These are phyloP conservation scores for Muntiacus muntjak DNA, from an alignment of 2,113 vertebrate genomes.

Conservation along the genomic window DNA sequence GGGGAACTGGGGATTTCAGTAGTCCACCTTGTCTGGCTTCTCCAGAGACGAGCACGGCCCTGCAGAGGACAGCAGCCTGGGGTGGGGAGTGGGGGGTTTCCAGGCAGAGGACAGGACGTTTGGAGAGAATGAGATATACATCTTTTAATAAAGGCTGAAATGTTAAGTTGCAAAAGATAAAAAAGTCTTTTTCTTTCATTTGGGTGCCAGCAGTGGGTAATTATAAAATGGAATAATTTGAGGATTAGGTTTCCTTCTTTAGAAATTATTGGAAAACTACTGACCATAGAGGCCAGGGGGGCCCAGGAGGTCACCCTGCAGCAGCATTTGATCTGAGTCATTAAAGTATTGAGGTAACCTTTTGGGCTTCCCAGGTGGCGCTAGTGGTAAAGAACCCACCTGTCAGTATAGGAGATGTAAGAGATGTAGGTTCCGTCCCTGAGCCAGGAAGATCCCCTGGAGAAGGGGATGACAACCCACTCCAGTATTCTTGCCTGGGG, in stretches of 20 bases:
- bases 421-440: neutral
- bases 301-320: neutral
- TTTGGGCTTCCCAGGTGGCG: neutral
- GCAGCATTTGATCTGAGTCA: neutral
- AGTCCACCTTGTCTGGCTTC: neutral
- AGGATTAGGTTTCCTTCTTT: slow-evolving; percentile 11
- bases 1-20: neutral
- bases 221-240: neutral
- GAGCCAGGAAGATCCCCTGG: neutral
- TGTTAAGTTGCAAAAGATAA: neutral
- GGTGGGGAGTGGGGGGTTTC: neutral
- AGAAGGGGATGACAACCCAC: neutral
- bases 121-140: neutral
- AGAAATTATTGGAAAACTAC: neutral
- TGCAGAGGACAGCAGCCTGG: neutral
- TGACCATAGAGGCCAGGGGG: fast-evolving
- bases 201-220: neutral
- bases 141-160: slow-evolving; percentile 42
- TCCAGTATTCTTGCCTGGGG: neutral
- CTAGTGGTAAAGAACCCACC: neutral
- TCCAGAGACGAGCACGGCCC: neutral
- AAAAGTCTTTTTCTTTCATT: neutral
- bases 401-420: neutral
- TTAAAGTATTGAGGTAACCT: neutral
- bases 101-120: neutral